Percentiles rank a stretch among this genome's conserved stretches.
Conservation (phyloP, 2,797 vertebrate genomes). For the Netta rufina region DNA sequence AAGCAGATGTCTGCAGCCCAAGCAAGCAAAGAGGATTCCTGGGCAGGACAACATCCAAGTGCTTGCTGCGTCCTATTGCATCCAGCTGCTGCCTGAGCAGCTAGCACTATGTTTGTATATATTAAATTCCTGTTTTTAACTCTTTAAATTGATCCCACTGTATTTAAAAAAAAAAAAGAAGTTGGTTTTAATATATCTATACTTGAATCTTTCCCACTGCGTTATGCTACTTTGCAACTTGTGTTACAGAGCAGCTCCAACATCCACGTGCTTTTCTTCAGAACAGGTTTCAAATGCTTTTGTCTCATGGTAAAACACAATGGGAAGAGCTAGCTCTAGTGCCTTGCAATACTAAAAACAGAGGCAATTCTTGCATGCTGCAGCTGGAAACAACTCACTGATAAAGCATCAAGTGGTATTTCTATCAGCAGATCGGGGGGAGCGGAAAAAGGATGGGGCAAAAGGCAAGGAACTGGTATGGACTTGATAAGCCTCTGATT, state of each 20-base stretch:
- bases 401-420: background rate
- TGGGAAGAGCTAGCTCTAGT: background rate
- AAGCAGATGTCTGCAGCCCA: background rate
- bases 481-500: background rate
- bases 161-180: background rate
- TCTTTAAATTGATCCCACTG: background rate
- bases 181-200: background rate
- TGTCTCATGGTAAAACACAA: background rate
- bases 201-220: background rate
- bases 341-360: background rate
- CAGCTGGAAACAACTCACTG: background rate
- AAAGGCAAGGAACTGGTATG: background rate
- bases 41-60: background rate
- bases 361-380: background rate
- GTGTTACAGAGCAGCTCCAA: background rate
- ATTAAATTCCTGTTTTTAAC: background rate
- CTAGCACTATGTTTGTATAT: background rate
- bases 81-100: background rate
- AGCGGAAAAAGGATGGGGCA: background rate
- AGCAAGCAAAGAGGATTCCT: background rate
- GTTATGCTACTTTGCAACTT: background rate
- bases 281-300: background rate
- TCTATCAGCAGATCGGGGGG: background rate
- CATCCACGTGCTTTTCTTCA: fast-evolving
- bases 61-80: background rate